phyloP scores from a whole-genome alignment of 1,140 invertebrate species.

The Tigriopus japonicus region DNA sequence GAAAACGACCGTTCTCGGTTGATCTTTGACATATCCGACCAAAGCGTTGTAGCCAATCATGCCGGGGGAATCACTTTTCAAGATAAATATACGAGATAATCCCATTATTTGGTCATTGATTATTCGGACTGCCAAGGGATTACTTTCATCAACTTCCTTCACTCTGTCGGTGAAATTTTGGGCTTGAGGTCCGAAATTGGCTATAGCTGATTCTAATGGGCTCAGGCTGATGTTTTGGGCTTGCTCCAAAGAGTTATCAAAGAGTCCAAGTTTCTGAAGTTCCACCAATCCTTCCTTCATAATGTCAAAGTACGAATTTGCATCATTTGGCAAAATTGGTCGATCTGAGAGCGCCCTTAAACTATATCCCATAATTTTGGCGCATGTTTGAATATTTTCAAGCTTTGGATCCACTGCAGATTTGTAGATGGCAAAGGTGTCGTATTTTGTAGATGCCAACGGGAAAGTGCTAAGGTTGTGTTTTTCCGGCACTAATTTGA shows the following conservation, averaged over 20 bases:
- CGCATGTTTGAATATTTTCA: not conserved
- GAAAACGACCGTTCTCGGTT: not conserved
- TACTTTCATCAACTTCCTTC: not conserved
- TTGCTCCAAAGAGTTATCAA: not conserved
- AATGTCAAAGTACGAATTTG: not conserved
- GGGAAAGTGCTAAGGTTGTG: not conserved
- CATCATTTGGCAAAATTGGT: not conserved
- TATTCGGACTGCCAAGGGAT: not conserved
- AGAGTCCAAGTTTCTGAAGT: not conserved
- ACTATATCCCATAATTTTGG: not conserved
- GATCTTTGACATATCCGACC: not conserved
- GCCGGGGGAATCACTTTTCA: not conserved
- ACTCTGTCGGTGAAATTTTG: not conserved
- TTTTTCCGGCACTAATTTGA: not conserved
- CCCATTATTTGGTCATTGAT: conserved; percentile 1
- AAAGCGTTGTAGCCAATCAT: not conserved
- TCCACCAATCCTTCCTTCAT: not conserved
- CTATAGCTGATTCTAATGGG: not conserved
- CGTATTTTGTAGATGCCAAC: not conserved
- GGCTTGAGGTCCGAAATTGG: not conserved
- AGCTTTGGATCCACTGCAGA: not conserved
- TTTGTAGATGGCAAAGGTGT: not conserved
- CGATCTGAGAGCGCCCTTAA: not conserved
- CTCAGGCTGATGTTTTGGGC: not conserved
- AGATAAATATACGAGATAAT: not conserved